phyloP scores from a whole-genome alignment of 2,113 vertebrate genomes.

The Archocentrus centrarchus region DNA sequence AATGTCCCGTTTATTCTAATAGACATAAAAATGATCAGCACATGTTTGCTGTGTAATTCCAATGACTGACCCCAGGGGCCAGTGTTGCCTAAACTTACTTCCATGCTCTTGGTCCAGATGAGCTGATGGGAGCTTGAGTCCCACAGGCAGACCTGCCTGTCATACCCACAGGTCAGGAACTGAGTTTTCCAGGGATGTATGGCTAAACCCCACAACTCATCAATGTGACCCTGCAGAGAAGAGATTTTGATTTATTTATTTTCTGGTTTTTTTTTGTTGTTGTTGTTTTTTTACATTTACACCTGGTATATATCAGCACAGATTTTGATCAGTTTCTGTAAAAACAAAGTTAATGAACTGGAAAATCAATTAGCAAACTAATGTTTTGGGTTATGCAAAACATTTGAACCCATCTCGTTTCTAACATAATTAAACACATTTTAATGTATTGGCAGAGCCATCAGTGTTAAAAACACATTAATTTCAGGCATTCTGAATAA shows the following conservation, averaged over 20 bases:
- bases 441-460: too few species aligned
- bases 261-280: too few species aligned
- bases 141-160: conserved; percentile 94
- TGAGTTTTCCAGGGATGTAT: conserved; percentile 89
- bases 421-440: neutral
- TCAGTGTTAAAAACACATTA: too few species aligned
- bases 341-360: neutral
- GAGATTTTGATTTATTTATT: neutral
- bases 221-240: conserved; percentile 89
- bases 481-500: too few species aligned
- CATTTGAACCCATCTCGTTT: neutral
- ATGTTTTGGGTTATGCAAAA: neutral
- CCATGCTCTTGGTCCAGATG: conserved; percentile 92
- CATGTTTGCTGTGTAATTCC: neutral
- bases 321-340: neutral
- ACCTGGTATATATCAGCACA: neutral
- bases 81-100: conserved; percentile 81
- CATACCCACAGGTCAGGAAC: conserved; percentile 95
- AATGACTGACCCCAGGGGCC: conserved; percentile 40
- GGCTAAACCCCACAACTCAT: conserved; percentile 97
- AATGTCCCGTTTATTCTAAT: neutral
- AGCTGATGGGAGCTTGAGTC: conserved; percentile 90
- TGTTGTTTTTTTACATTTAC: too few species aligned
- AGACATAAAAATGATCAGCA: neutral
- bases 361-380: neutral